A percentile compares a stretch with the other conserved stretches of the same genome.
Evolutionary conservation across 2,797 vertebrate genomes (phyloP).

Genomic region (Spinus olivaceus): DNA sequence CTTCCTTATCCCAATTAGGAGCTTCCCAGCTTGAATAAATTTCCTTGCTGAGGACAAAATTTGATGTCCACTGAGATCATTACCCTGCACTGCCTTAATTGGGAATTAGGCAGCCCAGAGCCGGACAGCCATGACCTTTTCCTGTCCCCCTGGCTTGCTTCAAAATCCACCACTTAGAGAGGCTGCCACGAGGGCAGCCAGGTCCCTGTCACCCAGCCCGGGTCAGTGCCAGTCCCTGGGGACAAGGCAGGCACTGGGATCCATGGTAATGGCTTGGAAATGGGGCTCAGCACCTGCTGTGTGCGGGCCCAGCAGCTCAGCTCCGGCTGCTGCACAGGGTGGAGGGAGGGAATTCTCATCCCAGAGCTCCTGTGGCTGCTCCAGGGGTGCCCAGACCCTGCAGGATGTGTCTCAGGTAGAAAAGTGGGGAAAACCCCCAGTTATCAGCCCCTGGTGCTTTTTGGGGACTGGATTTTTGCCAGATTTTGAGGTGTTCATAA

Average conservation of each 20-base stretch:
- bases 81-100: not conserved
- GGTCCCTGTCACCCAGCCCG: not conserved
- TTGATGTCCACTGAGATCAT: not conserved
- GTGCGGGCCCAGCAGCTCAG: not conserved
- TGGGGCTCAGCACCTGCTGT: not conserved
- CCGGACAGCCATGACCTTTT: not conserved
- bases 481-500: accelerated
- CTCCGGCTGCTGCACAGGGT: accelerated
- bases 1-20: slow-evolving; percentile 4
- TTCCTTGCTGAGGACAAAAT: not conserved
- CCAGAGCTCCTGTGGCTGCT: accelerated
- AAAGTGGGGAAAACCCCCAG: accelerated
- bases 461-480: accelerated
- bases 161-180: accelerated
- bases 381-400: not conserved
- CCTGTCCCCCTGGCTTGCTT: not conserved
- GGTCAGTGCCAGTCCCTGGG: not conserved
- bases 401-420: not conserved
- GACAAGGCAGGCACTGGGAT: not conserved
- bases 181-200: accelerated
- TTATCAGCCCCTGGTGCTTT: not conserved
- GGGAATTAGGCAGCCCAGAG: not conserved
- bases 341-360: accelerated
- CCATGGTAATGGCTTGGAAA: not conserved
- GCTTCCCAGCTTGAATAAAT: slow-evolving; percentile 10